Percentiles rank a stretch among this genome's conserved stretches.
These are phyloP conservation scores for Psophia crepitans DNA, from an alignment of 2,113 vertebrate species.

Conservation along the genomic window DNA sequence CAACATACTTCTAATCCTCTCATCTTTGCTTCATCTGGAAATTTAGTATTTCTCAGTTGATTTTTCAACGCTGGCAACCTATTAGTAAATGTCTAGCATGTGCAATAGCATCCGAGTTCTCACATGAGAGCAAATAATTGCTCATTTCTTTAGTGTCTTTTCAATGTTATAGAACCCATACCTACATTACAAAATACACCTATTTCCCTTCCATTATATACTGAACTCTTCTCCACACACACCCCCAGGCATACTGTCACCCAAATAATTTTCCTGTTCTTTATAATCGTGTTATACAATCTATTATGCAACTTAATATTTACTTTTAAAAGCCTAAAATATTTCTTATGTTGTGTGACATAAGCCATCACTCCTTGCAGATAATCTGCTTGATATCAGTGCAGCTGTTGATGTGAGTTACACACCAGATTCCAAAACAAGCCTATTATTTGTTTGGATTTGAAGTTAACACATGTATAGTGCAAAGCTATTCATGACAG, in stretches of 20 bases:
- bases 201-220: neutral
- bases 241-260: neutral
- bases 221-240: neutral
- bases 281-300: neutral
- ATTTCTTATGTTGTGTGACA: neutral
- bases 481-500: neutral
- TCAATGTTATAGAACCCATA: neutral
- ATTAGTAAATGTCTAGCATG: neutral
- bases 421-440: neutral
- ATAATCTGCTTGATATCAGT: neutral
- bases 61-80: neutral
- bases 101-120: neutral
- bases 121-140: neutral
- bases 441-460: neutral
- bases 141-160: neutral
- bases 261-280: neutral
- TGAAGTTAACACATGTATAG: neutral
- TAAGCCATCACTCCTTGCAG: neutral
- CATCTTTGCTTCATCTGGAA: conserved; percentile 12
- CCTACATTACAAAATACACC: neutral
- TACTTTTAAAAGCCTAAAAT: neutral
- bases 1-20: neutral
- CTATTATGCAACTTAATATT: neutral
- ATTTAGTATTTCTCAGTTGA: neutral
- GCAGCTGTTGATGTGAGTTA: neutral